Base-by-base conservation (phyloP, 2,113 vertebrate genomes). In the Perognathus longimembris region DNA sequence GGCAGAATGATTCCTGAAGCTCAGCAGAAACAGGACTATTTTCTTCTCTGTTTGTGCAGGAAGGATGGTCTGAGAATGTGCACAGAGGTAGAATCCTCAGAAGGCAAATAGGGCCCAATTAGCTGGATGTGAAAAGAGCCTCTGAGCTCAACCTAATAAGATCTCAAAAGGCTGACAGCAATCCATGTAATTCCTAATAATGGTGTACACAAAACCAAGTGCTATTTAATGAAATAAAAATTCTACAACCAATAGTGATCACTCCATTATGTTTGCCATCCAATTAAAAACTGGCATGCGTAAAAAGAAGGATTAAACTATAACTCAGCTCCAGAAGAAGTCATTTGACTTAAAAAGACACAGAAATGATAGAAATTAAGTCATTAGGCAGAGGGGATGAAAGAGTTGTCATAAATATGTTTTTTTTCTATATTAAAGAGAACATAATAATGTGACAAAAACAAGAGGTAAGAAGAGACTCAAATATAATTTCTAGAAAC, bases 181-280 rank as follows among this genome's bases (percentile, higher is more conserved):
- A 63, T 63, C 22, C 61, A 70, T 36, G n/a, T 54, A 78, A 57
- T 57, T 79, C 69, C 45, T 45, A 45, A 45, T 71, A 85, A 11
- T 24, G 67, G 36, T 59, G 17, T 40, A 18, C 6, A 40, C 24
- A 77, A 90, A 88, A 88, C 24, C 6, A n/a, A 90, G 74, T 26
- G 8, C 14, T 36, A 54, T 45, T 91, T 88, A 93, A 88, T 83
- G 8, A 87, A 94, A 76, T 77, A 67, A 66, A 42, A 80, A 85
- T 76, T 32, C 20, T 87, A 38, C 36, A 75, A 66, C 26, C 61
- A 83, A 54, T 61, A 75, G 82, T 74, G 9, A 94, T 83, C 93
- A 80, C 9, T 32, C 63, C 28, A 84, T 50, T 85, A 32, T 63
- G 3, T 57, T 18, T 26, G 17, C 5, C n/a, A 83, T 45, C 30